A percentile compares a stretch with the other conserved stretches of the same genome.
phyloP scores from a whole-genome alignment of 2,113 vertebrate species.

The Pao palembangensis region DNA sequence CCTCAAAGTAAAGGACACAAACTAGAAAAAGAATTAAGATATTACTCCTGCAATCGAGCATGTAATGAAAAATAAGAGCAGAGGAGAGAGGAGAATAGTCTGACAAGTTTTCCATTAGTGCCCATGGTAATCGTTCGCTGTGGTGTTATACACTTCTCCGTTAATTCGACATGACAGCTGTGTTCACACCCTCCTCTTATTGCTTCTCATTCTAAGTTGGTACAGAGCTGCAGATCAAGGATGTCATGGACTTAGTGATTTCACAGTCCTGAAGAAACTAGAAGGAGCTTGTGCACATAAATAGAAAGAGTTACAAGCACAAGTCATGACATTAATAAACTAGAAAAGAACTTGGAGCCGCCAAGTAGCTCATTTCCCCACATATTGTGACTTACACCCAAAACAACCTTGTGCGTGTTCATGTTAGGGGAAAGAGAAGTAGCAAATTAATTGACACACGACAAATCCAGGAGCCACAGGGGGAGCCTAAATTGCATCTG shows the following conservation, averaged over 20 bases:
- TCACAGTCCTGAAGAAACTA: constrained; percentile 34
- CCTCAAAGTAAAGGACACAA: constrained; percentile 13
- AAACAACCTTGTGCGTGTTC: no score
- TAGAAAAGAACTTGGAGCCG: no score
- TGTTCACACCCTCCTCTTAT: constrained; percentile 41
- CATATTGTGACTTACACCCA: no score
- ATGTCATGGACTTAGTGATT: constrained; percentile 46
- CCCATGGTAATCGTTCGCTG: constrained; percentile 42
- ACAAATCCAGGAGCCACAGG: no score
- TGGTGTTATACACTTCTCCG: constrained; percentile 35
- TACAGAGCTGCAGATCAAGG: constrained; percentile 61
- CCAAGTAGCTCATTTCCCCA: no score
- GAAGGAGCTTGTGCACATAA: constrained; percentile 29
- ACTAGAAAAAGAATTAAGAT: constrained; percentile 37
- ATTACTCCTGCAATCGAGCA: constrained; percentile 18
- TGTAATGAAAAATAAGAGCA: constrained; percentile 28
- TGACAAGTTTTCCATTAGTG: constrained; percentile 56
- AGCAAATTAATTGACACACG: no score
- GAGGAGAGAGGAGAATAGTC: constrained; percentile 23
- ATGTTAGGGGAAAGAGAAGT: no score
- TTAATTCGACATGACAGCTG: constrained; percentile 66
- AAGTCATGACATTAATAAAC: no score
- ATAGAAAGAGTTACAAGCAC: no score
- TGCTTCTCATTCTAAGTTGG: constrained; percentile 50
- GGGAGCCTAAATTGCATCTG: no score